Percentiles rank a stretch among this genome's conserved stretches.
Conservation (phyloP, 1,140 invertebrate genomes). For the Drosophila aff. region DNA sequence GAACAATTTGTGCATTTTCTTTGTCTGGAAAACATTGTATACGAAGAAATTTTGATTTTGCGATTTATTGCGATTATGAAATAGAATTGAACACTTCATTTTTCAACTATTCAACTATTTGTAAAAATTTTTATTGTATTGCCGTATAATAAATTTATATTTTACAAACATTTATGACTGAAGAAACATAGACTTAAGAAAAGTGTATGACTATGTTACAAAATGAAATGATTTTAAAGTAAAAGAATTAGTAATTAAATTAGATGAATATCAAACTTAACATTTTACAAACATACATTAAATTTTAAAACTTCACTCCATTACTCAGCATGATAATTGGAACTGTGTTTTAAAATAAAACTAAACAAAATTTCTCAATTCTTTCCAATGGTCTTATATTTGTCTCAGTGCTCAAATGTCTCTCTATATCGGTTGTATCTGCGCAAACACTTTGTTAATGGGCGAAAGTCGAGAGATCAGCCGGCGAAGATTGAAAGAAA, state of each 20-base stretch:
- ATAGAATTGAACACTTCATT: background rate
- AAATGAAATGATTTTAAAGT: no score
- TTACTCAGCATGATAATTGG: background rate
- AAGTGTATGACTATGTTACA: no score
- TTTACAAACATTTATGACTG: no score
- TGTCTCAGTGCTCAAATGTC: background rate
- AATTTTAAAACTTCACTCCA: background rate
- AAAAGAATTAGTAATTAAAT: no score
- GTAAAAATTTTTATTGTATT: no score
- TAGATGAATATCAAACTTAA: no score
- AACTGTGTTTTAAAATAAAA: background rate
- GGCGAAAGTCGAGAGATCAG: conserved; percentile 37
- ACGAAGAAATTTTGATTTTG: background rate
- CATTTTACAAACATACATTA: no score
- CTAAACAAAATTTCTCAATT: background rate
- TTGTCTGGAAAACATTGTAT: no score
- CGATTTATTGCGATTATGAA: no score
- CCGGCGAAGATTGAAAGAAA: conserved; percentile 39
- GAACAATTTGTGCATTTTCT: background rate
- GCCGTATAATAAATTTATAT: no score
- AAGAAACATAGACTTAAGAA: no score
- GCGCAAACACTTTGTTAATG: conserved; percentile 36
- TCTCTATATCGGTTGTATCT: conserved; percentile 22
- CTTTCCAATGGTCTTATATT: background rate
- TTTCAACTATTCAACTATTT: no score